Evolutionary conservation across 2,888 invertebrate genomes (phyloP), one percentile per base, ranked within the genome.

Genomic region (Hirtodrosophila confusa): DNA sequence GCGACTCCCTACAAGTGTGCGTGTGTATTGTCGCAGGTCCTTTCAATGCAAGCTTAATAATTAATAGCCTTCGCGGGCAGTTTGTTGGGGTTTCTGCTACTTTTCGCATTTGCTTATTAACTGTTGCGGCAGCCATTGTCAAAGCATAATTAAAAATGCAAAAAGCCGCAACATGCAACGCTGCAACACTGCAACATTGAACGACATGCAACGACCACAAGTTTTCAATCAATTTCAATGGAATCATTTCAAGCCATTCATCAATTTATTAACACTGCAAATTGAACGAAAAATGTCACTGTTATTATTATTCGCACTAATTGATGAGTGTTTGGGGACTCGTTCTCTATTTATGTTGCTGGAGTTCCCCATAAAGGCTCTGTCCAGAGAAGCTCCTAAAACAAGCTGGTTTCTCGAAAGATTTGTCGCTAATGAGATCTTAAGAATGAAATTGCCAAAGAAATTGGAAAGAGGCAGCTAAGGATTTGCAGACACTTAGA

Each of bases 121-220:
- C 31, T 31, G 44, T 48, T 55, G 53, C 43, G 58, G 50, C 48
- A 10, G 31, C 45, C 58, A 57, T 66, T 76, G 64, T 79, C 64
- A 77, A 65, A 54, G 67, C 65, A 62, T 79, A 54, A 82, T 82
- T 84, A 79, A 75, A 82, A 82, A 75, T 78, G 67, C 67, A 47
- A 49, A 41, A 36, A n/a, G 17, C 61, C 44, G 44, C 68, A 58
- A 48, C 43, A 17, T 49, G 48, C 37, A 23, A 31, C 37, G 8
- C 17, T 29, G 24, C 23, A 29, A 48, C 56, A 24, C 17, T 27
- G 40, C 11, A 44, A 55, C 49, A 61, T 12, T 39, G 48, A 35
- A 39, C 45, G 8, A 41, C 12, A 61, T 29, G 24, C 27, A 33
- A 49, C 37, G 27, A 50, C 60, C 49, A 44, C 60, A 61, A 49